Evolutionary conservation across 2,797 vertebrate species (phyloP), one percentile per base, ranked within the genome.

Genomic region (Poecilia gillii): DNA sequence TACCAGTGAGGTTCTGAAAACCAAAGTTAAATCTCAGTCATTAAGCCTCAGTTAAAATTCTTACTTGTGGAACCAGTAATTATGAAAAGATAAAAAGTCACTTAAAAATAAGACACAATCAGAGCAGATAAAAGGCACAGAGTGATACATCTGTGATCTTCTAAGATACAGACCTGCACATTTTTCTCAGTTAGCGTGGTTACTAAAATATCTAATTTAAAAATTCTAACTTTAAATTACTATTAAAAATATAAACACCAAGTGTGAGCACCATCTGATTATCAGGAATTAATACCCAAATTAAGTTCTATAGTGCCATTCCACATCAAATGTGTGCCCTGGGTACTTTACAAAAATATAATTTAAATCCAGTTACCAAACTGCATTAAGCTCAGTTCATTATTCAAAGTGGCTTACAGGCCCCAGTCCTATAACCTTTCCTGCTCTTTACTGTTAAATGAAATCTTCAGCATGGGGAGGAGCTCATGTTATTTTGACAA

Each of bases 1-100:
- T 76, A 77, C 53, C 73, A 82, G 43, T 8, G 31, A 49, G 25
- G 11, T 49, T 74, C 46, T 79, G 6, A 41, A 47, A 45, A 2
- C 28, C 70, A 33, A 51, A 57, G 18, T 45, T 16, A 1, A 25
- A n/a, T 72, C 41, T 72, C n/a, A 72, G 45, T 72, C 39, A 72
- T 71, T 0, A 28, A 72, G n/a, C 8, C 47, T 46, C 28, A 41
- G 36, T 59, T 25, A 36, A 39, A 68, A 68, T 68, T 68, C 3
- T 5, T 31, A 75, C 3, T 33, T 9, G 16, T 46, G 45, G 13
- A 57, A 31, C 11, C 28, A 73, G 18, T 23, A 36, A 36, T 25
- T 51, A 51, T 25, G 0, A 23, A 9, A 18, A 49, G n/a, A 25
- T 33, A 31, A 45, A 45, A 20, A 23, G 36, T 66, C 14, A 39